Percentiles rank a stretch among this genome's conserved stretches.
These are phyloP conservation scores for Grapholita molesta DNA, from an alignment of 1,140 invertebrate genomes.

Conservation along the genomic window DNA sequence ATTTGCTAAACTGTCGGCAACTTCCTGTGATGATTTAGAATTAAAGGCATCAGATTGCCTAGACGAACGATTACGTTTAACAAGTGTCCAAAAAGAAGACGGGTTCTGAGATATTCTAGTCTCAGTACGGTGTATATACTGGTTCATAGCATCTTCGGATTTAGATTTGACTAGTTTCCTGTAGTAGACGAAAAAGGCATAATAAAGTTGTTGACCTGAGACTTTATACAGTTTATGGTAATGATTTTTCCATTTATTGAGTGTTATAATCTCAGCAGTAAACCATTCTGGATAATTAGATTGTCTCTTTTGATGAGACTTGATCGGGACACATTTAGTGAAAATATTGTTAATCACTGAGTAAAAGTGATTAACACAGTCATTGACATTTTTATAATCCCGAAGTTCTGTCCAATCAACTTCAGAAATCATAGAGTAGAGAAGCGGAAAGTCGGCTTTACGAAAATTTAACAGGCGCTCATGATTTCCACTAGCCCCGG, in stretches of 20 bases:
- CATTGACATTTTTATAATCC: not conserved
- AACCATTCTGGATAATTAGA: not conserved
- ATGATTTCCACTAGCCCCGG: not conserved
- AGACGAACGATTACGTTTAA: not conserved
- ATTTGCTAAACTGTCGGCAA: not conserved
- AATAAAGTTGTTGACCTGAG: not conserved
- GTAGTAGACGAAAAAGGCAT: not conserved
- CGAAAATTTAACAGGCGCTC: not conserved
- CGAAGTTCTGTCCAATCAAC: not conserved
- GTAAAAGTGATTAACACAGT: not conserved
- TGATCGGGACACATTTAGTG: not conserved
- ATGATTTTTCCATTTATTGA: not conserved
- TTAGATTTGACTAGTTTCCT: not conserved
- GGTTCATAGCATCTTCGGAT: not conserved
- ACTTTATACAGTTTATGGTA: not conserved
- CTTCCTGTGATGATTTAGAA: not conserved
- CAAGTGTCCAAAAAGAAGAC: not conserved
- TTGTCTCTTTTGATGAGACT: not conserved
- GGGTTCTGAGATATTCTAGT: not conserved
- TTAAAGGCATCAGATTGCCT: not conserved
- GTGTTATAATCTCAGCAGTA: not conserved
- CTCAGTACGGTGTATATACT: not conserved
- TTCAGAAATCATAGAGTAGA: not conserved
- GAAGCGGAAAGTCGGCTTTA: not conserved
- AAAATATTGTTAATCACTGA: not conserved